Evolutionary conservation across 2,888 invertebrate species (phyloP).

Genomic region (Drymonia ruficornis): DNA sequence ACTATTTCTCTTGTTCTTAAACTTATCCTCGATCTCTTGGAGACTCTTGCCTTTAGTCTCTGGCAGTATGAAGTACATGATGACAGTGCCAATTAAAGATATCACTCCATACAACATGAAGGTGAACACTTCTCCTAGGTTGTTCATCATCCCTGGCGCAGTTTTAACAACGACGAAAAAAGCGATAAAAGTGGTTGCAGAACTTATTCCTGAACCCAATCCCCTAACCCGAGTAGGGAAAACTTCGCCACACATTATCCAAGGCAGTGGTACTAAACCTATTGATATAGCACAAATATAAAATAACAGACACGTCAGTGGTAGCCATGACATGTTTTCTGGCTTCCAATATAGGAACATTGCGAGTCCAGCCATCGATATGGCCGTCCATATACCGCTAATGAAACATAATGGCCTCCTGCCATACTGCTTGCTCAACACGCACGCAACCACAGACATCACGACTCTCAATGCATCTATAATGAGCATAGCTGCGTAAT

Average conservation of each 20-base stretch:
- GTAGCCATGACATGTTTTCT: slow-evolving; percentile 75
- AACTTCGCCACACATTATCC: slow-evolving; percentile 90
- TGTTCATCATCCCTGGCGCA: slow-evolving; percentile 85
- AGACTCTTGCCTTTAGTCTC: slow-evolving; percentile 89
- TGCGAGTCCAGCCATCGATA: slow-evolving; percentile 85
- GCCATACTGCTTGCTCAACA: slow-evolving; percentile 85
- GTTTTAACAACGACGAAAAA: slow-evolving; percentile 88
- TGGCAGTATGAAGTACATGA: slow-evolving; percentile 86
- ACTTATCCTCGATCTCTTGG: slow-evolving; percentile 87
- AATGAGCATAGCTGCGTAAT: slow-evolving; percentile 87
- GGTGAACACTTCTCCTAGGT: slow-evolving; percentile 85
- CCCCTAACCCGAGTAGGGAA: slow-evolving; percentile 87
- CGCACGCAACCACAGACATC: slow-evolving; percentile 86
- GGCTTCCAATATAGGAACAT: slow-evolving; percentile 70
- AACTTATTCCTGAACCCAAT: slow-evolving; percentile 87
- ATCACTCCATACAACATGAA: slow-evolving; percentile 86
- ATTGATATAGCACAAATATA: slow-evolving; percentile 86
- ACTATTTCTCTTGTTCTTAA: slow-evolving; percentile 60
- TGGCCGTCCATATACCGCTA: slow-evolving; percentile 86
- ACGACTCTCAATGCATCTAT: slow-evolving; percentile 87
- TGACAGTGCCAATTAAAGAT: slow-evolving; percentile 83
- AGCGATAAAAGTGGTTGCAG: slow-evolving; percentile 86
- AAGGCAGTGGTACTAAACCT: slow-evolving; percentile 88
- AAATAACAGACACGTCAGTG: slow-evolving; percentile 79
- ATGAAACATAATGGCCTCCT: slow-evolving; percentile 87